Evolutionary conservation across 2,888 invertebrate species (phyloP).

Genomic region (Ormyrus pomaceus): DNA sequence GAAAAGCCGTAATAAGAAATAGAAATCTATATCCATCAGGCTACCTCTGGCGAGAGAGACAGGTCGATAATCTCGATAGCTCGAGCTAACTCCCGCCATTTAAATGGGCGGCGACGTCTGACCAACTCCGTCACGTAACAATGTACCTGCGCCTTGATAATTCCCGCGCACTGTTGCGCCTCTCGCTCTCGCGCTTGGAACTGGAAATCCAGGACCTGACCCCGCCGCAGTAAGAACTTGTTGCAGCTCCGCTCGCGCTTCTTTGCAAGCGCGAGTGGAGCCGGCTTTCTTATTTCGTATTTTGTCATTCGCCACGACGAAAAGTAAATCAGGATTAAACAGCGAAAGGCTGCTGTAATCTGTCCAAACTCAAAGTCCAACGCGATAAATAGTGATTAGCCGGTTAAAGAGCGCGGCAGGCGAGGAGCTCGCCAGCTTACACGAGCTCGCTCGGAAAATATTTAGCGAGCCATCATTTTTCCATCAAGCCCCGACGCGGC

Average conservation of each 20-base stretch:
- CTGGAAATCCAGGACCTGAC: conserved; percentile 16
- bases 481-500: background rate
- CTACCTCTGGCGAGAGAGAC: background rate
- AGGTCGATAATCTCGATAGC: conserved; percentile 15
- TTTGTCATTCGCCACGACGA: too few species aligned
- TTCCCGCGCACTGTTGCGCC: conserved; percentile 63
- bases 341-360: too few species aligned
- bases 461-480: conserved; percentile 15
- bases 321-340: too few species aligned
- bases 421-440: too few species aligned
- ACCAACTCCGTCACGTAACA: conserved; percentile 13
- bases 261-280: background rate
- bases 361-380: too few species aligned
- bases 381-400: too few species aligned
- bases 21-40: too few species aligned
- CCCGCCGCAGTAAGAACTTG: too few species aligned
- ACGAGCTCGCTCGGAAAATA: too few species aligned
- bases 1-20: too few species aligned
- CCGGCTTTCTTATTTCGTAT: too few species aligned
- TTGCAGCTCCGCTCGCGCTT: conserved; percentile 1
- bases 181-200: conserved; percentile 54
- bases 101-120: conserved; percentile 2
- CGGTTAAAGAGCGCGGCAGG: background rate
- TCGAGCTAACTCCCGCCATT: background rate
- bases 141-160: conserved; percentile 28